Evolutionary conservation across 2,113 vertebrate species (phyloP), one percentile per base, ranked within the genome.

Genomic region (Hippoglossus stenolepis): DNA sequence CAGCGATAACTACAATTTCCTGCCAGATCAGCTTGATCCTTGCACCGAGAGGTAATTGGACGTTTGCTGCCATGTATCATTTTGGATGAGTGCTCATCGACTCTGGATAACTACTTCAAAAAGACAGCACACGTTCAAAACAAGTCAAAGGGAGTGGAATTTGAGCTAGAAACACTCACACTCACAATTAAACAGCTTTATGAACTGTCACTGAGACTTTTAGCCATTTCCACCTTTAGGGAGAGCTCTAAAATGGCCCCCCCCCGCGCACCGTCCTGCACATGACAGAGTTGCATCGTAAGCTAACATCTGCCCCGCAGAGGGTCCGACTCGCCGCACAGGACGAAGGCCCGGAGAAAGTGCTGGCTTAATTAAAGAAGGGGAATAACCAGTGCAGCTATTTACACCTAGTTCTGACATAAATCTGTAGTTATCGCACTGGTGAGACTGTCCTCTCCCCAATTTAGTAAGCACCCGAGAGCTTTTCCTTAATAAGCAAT

Each of bases 331-430:
- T 62, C 31, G 3, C 61, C 43, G 11, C 18, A 35, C 74, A 45
- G 79, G 78, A 73, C 73, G 53, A 57, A 73, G 80, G 77, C 82
- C 73, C 64, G 66, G 75, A 87, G 78, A 84, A 89, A 76, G 80
- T 75, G 85, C 85, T 88, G 72, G 85, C 91, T 93, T 94, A 93
- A 94, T 94, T 94, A 94, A 93, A 91, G 92, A 71, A 86, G 68
- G 77, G 75, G 80, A 87, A 90, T 80, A 91, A 90, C 84, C 85
- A 82, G 76, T 73, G 82, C 80, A 86, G 83, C 90, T 91, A 89
- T 90, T 93, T 90, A 86, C 85, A 87, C 73, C 73, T 85, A 82
- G 91, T 89, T 92, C 87, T 90, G 92, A 92, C 91, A 92, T 94
- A 91, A 93, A 93, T 94, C 92, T 92, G 82, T 77, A 80, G 92